Conservation (phyloP, 2,888 invertebrate genomes). For the Drosophila buzzatii region DNA sequence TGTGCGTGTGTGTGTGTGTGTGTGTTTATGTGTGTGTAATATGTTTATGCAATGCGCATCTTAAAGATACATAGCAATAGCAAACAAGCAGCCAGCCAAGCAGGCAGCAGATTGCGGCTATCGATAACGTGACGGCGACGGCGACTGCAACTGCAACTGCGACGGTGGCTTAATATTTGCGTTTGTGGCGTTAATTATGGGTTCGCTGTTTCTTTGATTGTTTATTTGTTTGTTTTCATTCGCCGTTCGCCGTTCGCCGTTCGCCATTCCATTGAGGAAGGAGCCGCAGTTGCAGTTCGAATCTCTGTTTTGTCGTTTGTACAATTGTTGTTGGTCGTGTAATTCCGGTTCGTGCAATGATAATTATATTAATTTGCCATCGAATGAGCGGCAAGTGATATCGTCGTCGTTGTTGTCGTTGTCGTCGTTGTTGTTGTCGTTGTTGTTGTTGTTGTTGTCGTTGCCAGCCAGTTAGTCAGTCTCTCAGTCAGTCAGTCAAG, state of each 20-base stretch:
- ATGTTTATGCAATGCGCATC: conserved; percentile 48
- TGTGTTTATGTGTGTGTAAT: conserved; percentile 9
- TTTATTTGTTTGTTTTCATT: conserved; percentile 69
- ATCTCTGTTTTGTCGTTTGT: conserved; percentile 35
- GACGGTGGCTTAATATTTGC: conserved; percentile 74
- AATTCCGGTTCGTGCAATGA: conserved; percentile 81
- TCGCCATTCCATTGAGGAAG: conserved; percentile 49
- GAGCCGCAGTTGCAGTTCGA: conserved; percentile 9
- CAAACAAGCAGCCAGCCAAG: conserved; percentile 10
- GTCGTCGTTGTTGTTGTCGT: conserved; percentile 10
- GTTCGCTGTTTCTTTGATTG: conserved; percentile 76
- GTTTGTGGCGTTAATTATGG: conserved; percentile 81
- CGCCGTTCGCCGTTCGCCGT: conserved; percentile 30
- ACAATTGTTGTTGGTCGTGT: conserved; percentile 70
- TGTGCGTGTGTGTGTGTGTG: background rate
- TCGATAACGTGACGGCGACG: conserved; percentile 61
- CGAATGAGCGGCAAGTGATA: conserved; percentile 74
- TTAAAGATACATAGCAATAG: conserved; percentile 31
- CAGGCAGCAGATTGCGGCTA: conserved; percentile 58
- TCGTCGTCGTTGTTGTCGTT: conserved; percentile 43
- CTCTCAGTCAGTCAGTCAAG: conserved; percentile 14
- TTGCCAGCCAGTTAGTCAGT: conserved; percentile 14
- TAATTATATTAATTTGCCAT: conserved; percentile 81
- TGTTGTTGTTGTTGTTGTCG: conserved; percentile 34
- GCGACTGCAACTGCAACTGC: conserved; percentile 14